Percentiles rank a stretch among this genome's conserved stretches.
These are phyloP conservation scores for Chunga burmeisteri DNA, from an alignment of 2,113 vertebrate species.

Conservation along the genomic window DNA sequence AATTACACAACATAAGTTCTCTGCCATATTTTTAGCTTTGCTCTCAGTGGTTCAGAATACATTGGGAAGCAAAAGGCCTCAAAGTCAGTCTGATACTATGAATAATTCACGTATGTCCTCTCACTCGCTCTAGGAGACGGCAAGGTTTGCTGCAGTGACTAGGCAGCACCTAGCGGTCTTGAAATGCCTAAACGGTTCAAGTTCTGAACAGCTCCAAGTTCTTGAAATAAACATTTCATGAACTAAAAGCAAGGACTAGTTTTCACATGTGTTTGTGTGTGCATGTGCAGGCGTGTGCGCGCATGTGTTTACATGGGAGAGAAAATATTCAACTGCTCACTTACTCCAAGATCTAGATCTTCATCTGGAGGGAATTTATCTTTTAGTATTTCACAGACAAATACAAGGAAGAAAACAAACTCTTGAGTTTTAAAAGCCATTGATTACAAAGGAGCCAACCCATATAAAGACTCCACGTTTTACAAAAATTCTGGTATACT, in stretches of 20 bases:
- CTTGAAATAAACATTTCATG: not conserved
- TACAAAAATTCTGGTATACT: not conserved
- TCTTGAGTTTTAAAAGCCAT: not conserved
- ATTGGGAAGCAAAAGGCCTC: not conserved
- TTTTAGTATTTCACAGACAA: not conserved
- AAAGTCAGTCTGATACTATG: not conserved
- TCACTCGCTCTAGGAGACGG: not conserved
- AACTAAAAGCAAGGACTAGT: not conserved
- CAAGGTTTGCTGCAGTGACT: not conserved
- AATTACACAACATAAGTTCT: not conserved
- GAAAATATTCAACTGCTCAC: not conserved
- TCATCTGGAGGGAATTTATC: not conserved
- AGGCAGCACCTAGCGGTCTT: constrained; percentile 51
- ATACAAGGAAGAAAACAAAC: not conserved
- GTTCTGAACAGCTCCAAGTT: not conserved
- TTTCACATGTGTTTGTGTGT: not conserved
- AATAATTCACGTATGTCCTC: not conserved
- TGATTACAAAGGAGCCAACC: not conserved
- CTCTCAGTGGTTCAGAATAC: not conserved
- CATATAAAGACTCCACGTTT: not conserved
- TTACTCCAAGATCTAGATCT: not conserved
- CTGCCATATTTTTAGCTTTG: not conserved
- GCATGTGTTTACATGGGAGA: accelerated
- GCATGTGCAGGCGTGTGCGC: not conserved
- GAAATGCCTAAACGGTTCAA: not conserved